A percentile compares a stretch with the other conserved stretches of the same genome.
Evolutionary conservation across 1,140 invertebrate species (phyloP).

Genomic region (Ctenoplectra terminalis): DNA sequence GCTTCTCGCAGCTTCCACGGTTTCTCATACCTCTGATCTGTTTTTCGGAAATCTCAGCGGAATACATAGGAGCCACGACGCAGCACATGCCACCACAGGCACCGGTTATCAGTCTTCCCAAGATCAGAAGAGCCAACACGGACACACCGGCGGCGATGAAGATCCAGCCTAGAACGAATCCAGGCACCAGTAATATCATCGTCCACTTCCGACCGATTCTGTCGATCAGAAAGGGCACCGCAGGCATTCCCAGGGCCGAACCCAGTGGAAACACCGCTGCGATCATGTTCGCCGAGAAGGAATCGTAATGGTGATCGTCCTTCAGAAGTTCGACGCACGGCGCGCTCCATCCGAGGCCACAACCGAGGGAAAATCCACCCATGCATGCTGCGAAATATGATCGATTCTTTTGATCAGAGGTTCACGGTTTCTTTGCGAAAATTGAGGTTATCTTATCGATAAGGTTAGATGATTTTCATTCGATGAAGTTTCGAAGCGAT

Average conservation of each 20-base stretch:
- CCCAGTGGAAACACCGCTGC: constrained; percentile 82
- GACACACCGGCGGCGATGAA: constrained; percentile 76
- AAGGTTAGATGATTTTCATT: no score
- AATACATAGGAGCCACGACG: constrained; percentile 83
- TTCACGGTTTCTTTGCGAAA: no score
- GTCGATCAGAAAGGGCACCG: constrained; percentile 82
- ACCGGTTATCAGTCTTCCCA: constrained; percentile 82
- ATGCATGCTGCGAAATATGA: constrained; percentile 55
- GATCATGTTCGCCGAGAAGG: constrained; percentile 79
- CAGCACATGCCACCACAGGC: constrained; percentile 83
- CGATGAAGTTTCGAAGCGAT: no score
- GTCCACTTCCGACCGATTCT: constrained; percentile 83
- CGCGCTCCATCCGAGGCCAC: constrained; percentile 81
- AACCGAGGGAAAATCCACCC: constrained; percentile 74
- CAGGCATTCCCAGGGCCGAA: constrained; percentile 80
- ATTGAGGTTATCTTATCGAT: no score
- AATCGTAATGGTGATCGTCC: constrained; percentile 57
- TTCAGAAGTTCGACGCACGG: constrained; percentile 78
- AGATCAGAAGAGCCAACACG: constrained; percentile 67
- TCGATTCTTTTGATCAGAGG: neutral
- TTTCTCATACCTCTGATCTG: constrained; percentile 80
- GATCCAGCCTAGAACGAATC: constrained; percentile 82
- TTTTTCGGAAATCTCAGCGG: constrained; percentile 83
- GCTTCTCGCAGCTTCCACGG: no score
- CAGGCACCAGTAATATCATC: constrained; percentile 78